phyloP scores from a whole-genome alignment of 2,888 invertebrate species.

The Drosophila meridiana region DNA sequence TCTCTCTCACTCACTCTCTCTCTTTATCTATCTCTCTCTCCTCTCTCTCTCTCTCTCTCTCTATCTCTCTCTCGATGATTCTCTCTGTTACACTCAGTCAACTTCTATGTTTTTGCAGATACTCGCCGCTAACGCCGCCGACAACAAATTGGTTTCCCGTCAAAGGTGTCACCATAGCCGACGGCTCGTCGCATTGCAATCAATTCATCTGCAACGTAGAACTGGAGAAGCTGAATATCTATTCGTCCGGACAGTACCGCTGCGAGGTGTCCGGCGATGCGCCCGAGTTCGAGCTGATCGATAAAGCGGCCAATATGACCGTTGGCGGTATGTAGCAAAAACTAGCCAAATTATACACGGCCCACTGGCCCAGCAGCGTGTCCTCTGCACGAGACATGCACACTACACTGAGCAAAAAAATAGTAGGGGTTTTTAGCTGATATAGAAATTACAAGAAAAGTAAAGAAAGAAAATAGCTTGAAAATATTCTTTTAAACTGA shows the following conservation, averaged over 20 bases:
- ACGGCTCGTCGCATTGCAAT: slow-evolving; percentile 84
- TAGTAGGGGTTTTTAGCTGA: too few relatives aligned
- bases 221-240: slow-evolving; percentile 82
- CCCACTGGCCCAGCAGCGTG: slow-evolving; percentile 11
- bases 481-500: too few relatives aligned
- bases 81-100: slow-evolving; percentile 17
- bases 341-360: neutral
- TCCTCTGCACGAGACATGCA: neutral
- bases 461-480: too few relatives aligned
- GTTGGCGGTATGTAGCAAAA: slow-evolving; percentile 86
- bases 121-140: slow-evolving; percentile 84
- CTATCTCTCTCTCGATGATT: slow-evolving; percentile 2
- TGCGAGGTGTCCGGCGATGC: slow-evolving; percentile 89
- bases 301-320: slow-evolving; percentile 87
- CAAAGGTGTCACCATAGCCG: slow-evolving; percentile 84
- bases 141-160: slow-evolving; percentile 85
- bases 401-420: neutral
- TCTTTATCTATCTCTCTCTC: slow-evolving; percentile 5
- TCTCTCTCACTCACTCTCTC: slow-evolving; percentile 10
- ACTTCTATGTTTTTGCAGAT: slow-evolving; percentile 74
- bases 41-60: slow-evolving; percentile 9
- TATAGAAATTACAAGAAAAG: too few relatives aligned
- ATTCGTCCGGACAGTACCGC: slow-evolving; percentile 86
- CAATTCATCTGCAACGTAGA: slow-evolving; percentile 85
- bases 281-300: slow-evolving; percentile 87